Percentiles rank a stretch among this genome's conserved stretches.
Conservation (phyloP, 2,113 vertebrate genomes). For the Murina feae region DNA sequence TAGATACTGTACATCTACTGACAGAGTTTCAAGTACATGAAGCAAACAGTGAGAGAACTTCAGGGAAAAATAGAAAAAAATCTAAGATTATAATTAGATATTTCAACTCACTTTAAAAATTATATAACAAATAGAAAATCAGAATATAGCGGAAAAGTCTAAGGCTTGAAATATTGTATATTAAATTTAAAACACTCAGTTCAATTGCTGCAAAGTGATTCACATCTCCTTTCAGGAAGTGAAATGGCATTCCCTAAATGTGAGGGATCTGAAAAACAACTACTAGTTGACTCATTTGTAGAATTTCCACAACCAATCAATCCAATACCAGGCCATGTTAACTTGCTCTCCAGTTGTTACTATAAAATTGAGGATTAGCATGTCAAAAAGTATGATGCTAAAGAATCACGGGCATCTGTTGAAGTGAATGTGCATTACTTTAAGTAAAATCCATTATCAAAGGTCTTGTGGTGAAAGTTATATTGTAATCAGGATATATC, state of each 20-base stretch:
- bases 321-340: background rate
- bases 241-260: background rate
- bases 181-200: background rate
- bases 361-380: background rate
- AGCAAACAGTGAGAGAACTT: background rate
- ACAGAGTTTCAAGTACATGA: background rate
- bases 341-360: background rate
- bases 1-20: background rate
- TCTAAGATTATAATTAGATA: background rate
- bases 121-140: background rate
- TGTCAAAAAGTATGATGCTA: background rate
- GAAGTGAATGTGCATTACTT: background rate
- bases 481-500: background rate
- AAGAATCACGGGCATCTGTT: background rate
- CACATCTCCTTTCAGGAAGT: conserved; percentile 13
- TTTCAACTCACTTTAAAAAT: background rate
- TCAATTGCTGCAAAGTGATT: background rate
- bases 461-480: background rate
- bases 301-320: background rate
- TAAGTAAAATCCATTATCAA: background rate
- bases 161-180: background rate
- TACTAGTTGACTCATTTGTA: background rate
- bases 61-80: background rate
- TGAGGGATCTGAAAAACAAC: background rate
- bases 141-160: background rate